These are phyloP conservation scores for Loriculus beryllinus DNA, from an alignment of 2,797 vertebrate genomes.

Conservation along the genomic window DNA sequence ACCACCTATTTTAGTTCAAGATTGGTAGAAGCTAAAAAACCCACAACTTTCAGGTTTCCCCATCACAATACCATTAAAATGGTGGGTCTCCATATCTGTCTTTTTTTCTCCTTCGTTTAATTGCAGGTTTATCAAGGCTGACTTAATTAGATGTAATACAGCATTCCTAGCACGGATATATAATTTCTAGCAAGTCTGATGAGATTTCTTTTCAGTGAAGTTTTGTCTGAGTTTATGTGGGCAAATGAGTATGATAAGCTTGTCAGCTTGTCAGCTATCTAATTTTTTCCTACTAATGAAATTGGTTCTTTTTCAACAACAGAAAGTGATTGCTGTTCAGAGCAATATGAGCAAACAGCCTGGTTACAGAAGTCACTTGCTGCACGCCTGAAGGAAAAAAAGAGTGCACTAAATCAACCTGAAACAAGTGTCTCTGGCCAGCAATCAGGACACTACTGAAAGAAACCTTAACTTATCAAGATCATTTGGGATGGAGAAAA, in stretches of 20 bases:
- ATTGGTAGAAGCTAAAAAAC: neutral
- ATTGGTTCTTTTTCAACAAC: neutral
- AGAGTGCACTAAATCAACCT: neutral
- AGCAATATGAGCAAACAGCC: neutral
- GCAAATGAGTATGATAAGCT: neutral
- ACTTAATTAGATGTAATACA: neutral
- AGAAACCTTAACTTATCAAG: neutral
- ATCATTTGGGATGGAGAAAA: neutral
- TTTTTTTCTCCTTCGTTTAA: neutral
- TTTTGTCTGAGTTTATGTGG: neutral
- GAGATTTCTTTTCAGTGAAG: neutral
- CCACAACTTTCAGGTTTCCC: neutral
- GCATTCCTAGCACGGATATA: neutral
- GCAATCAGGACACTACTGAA: neutral
- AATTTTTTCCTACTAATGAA: constrained; percentile 21
- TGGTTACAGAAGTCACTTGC: neutral
- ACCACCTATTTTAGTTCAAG: neutral
- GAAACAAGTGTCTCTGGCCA: neutral
- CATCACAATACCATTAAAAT: neutral
- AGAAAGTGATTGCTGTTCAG: neutral
- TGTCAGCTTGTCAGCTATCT: neutral
- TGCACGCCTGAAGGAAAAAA: neutral
- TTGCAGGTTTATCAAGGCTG: neutral
- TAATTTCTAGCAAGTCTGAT: neutral
- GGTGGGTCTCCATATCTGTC: neutral